Conservation (phyloP, 2,888 invertebrate genomes). For the Tineola bisselliella region DNA sequence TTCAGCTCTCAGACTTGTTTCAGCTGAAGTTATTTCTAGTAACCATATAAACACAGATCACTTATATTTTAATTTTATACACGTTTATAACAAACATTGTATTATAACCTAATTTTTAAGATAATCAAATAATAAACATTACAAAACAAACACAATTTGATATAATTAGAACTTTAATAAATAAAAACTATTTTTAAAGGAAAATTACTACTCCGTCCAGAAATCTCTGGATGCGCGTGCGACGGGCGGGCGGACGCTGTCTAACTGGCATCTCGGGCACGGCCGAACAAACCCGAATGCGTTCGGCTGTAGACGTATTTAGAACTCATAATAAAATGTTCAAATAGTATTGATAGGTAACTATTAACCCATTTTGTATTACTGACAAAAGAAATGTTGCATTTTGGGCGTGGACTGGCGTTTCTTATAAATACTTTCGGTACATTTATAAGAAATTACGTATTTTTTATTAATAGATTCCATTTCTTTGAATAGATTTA, state of each 20-base stretch:
- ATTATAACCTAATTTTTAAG: no score
- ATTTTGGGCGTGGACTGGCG: not conserved
- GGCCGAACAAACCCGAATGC: constrained; percentile 41
- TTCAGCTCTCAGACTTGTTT: constrained; percentile 20
- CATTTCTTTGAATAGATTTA: no score
- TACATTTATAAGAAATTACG: no score
- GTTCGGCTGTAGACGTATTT: constrained; percentile 39
- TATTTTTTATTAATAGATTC: no score
- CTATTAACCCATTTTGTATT: constrained; percentile 52
- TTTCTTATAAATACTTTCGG: no score
- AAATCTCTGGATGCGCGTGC: constrained; percentile 19
- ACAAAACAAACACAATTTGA: no score
- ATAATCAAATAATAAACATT: no score
- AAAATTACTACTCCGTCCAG: constrained; percentile 6
- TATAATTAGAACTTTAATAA: no score
- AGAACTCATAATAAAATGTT: not conserved
- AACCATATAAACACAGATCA: no score
- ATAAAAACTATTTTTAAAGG: not conserved
- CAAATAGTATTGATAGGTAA: not conserved
- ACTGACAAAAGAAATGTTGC: constrained; percentile 2
- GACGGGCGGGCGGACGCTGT: constrained; percentile 54
- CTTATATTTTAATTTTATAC: no score
- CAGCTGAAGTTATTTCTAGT: not conserved
- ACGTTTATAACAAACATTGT: no score
- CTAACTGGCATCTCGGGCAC: constrained; percentile 22